Base-by-base conservation (phyloP, 2,113 vertebrate species). In the Nothoprocta perdicaria region DNA sequence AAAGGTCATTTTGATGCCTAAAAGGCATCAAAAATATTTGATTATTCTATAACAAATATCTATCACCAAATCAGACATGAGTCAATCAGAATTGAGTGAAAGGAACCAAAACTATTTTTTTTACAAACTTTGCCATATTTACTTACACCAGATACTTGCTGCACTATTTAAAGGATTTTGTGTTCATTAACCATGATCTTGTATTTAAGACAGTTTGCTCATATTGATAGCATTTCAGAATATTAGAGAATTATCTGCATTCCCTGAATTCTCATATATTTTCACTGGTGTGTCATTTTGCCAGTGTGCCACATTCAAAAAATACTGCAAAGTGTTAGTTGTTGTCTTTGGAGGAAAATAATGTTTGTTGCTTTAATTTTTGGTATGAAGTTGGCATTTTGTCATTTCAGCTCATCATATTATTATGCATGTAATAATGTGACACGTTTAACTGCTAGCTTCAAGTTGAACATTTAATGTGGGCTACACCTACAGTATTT, bases 371-470 rank as follows among this genome's bases (percentile, higher is more conserved):
- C 94, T 94, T 94, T 95, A 94, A 94, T 87, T 95, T 95, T 95
- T 88, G 55, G 66, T 92, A 43, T n/a, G 61, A 96, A 95, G 62
- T 65, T 93, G 84, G 72, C 83, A 89, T 91, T 92, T 89, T 95
- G 94, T 94, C 90, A 95, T 92, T 95, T 91, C 81, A 93, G 48
- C 79, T 95, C 79, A 90, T 96, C 93, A 89, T 91, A 77, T 94
- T 86, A 83, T 94, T 95, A 93, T 95, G 81, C 94, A 89, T 89
- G 84, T 86, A 95, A 78, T 93, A 93, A 96, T 94, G 91, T 96
- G 95, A 95, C 92, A 91, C 86, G 65, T 85, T 94, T 94, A 96
- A 97, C 94, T 92, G 88, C 92, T 94, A 81, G 76, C 96, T 95
- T 95, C 69, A 94, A 96, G 88, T 58, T 92, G 96, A 97, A 94